Evolutionary conservation across 2,113 vertebrate species (phyloP).

Genomic region (Cygnus buccinator): DNA sequence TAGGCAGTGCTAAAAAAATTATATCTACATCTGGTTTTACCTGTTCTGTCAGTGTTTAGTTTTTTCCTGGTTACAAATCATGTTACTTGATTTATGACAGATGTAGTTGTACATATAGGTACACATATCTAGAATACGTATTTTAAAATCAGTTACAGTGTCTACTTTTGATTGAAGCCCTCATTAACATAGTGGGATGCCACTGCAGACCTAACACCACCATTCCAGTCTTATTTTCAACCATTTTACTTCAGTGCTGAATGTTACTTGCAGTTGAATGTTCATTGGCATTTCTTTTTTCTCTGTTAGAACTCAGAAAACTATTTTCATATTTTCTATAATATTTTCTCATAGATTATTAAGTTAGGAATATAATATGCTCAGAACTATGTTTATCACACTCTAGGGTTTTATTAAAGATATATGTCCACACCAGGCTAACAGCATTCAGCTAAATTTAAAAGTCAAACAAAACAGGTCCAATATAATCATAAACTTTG

Average conservation of each 20-base stretch:
- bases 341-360: not conserved
- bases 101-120: accelerated
- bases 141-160: not conserved
- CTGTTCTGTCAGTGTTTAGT: not conserved
- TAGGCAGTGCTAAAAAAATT: not conserved
- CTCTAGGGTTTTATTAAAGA: not conserved
- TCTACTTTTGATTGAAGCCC: not conserved
- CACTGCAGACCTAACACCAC: not conserved
- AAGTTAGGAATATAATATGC: not conserved
- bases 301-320: not conserved
- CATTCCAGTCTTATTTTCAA: not conserved
- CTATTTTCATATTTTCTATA: not conserved
- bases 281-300: not conserved
- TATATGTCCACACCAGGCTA: not conserved
- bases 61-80: not conserved
- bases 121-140: not conserved
- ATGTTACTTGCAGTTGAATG: not conserved
- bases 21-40: not conserved
- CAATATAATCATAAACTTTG: not conserved
- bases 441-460: not conserved
- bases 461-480: not conserved
- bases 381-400: not conserved
- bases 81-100: not conserved
- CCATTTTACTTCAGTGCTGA: not conserved
- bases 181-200: too few relatives aligned